Conservation (phyloP, 2,888 invertebrate genomes). For the Lymantria monacha region DNA sequence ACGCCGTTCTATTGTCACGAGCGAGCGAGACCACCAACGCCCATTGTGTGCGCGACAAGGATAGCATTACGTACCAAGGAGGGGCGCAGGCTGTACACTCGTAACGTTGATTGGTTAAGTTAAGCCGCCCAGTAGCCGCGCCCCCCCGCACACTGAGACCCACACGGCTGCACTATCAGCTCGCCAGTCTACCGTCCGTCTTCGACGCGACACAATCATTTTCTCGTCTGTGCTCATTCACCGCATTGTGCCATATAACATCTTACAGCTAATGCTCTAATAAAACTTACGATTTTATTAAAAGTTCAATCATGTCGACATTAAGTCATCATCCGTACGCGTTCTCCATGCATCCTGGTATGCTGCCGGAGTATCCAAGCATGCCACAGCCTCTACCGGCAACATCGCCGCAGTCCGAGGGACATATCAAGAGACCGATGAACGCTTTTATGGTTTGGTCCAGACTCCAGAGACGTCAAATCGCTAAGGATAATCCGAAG, state of each 20-base stretch:
- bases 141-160: constrained; percentile 60
- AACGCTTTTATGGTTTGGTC: constrained; percentile 99
- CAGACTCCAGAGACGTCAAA: constrained; percentile 93
- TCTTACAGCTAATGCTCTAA: constrained; percentile 62
- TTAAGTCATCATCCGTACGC: constrained; percentile 79
- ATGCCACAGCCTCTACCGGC: constrained; percentile 71
- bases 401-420: constrained; percentile 81
- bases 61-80: constrained; percentile 43
- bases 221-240: constrained; percentile 60
- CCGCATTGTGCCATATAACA: constrained; percentile 68
- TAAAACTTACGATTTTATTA: constrained; percentile 39
- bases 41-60: constrained; percentile 44
- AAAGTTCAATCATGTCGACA: constrained; percentile 65
- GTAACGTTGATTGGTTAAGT: constrained; percentile 54
- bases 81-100: constrained; percentile 67
- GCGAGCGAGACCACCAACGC: constrained; percentile 43
- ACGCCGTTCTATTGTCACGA: constrained; percentile 50
- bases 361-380: constrained; percentile 73
- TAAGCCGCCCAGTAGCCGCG: constrained; percentile 63
- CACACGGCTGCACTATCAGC: constrained; percentile 48
- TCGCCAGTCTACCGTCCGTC: constrained; percentile 75
- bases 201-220: constrained; percentile 73
- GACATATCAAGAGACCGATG: constrained; percentile 97
- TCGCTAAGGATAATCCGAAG: constrained; percentile 96
- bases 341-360: constrained; percentile 77